Conservation (phyloP, 2,113 vertebrate genomes). For the Stictonetta naevosa region DNA sequence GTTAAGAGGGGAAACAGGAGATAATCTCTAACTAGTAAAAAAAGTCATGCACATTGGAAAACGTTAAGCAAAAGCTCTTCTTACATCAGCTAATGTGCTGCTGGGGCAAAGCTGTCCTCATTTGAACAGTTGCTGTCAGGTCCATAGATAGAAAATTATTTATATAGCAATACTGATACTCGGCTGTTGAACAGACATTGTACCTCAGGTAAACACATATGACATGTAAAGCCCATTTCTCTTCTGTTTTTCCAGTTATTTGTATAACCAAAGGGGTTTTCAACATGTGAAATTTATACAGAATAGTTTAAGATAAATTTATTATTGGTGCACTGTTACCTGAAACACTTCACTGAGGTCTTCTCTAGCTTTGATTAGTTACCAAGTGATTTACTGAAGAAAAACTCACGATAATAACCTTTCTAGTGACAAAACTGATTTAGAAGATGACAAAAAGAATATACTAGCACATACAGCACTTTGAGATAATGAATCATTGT, state of each 20-base stretch:
- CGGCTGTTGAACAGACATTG: neutral
- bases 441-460: constrained; percentile 24
- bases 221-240: neutral
- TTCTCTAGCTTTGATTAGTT: constrained; percentile 30
- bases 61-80: neutral
- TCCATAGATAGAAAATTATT: neutral
- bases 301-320: neutral
- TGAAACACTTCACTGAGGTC: constrained; percentile 4
- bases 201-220: neutral
- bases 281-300: neutral
- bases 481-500: neutral
- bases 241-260: constrained; percentile 20
- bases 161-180: neutral
- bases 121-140: neutral
- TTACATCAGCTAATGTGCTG: neutral
- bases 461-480: neutral
- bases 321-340: constrained; percentile 10
- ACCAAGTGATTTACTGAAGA: constrained; percentile 7
- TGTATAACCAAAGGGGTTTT: neutral
- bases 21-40: neutral
- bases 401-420: neutral
- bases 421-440: constrained; percentile 36
- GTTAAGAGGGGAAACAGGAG: neutral
- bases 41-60: neutral
- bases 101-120: neutral